Conservation (phyloP, 2,888 invertebrate genomes). For the Dolichomitus sp. region DNA sequence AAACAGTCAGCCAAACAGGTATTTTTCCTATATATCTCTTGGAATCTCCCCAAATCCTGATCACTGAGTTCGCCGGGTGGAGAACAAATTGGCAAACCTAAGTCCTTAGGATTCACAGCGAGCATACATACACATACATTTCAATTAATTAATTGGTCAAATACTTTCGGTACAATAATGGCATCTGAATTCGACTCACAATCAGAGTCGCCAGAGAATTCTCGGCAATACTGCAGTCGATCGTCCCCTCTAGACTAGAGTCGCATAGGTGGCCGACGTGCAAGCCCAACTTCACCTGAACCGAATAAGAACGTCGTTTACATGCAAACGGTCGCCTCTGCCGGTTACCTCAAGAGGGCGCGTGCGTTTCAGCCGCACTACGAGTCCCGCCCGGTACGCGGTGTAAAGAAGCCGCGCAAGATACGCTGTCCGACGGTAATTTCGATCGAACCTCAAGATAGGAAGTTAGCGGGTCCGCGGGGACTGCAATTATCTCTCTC, state of each 20-base stretch:
- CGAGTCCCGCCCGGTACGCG: slow-evolving; percentile 66
- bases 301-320: slow-evolving; percentile 79
- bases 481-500: slow-evolving; percentile 76
- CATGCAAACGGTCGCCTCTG: slow-evolving; percentile 76
- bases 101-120: neutral
- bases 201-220: neutral
- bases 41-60: slow-evolving; percentile 40
- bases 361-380: slow-evolving; percentile 34
- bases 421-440: slow-evolving; percentile 77
- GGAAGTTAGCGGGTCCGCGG: slow-evolving; percentile 73
- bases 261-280: slow-evolving; percentile 14
- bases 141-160: neutral
- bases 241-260: neutral
- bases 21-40: slow-evolving; percentile 16
- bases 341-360: slow-evolving; percentile 15
- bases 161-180: neutral
- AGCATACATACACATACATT: neutral
- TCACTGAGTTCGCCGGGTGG: slow-evolving; percentile 7
- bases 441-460: slow-evolving; percentile 77
- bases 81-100: slow-evolving; percentile 1
- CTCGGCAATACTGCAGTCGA: neutral
- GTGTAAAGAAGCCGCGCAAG: slow-evolving; percentile 78
- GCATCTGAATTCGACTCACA: neutral
- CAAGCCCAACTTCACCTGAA: slow-evolving; percentile 71
- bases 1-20: slow-evolving; percentile 10